Conservation (phyloP, 35 echinoderm and acorn worm genomes). For the Lytechinus variegatus region DNA sequence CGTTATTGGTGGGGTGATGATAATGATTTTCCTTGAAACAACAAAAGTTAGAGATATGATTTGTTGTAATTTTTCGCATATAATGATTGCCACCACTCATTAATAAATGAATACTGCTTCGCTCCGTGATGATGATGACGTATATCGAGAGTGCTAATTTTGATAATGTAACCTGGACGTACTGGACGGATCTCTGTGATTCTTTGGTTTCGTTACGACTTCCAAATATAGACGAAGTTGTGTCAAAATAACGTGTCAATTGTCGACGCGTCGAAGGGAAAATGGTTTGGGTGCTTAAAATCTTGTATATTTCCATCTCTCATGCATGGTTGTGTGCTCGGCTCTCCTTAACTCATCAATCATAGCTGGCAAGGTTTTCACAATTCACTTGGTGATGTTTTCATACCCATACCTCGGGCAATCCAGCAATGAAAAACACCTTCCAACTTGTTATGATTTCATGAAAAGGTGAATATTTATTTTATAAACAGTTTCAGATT, state of each 20-base stretch:
- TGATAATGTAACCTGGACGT: not conserved
- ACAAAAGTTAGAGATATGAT: too few relatives aligned
- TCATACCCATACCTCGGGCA: not conserved
- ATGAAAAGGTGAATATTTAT: constrained; percentile 54
- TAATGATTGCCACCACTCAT: too few relatives aligned
- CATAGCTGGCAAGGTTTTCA: constrained; percentile 21
- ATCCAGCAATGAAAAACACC: not conserved
- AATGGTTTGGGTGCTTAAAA: not conserved
- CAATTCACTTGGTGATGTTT: constrained; percentile 38
- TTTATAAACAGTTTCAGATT: constrained; percentile 58
- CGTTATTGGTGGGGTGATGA: too few relatives aligned
- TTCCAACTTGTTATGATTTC: constrained; percentile 35
- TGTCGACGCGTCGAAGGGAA: not conserved
- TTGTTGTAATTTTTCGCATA: too few relatives aligned
- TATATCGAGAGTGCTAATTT: not conserved
- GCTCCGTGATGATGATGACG: too few relatives aligned
- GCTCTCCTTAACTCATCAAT: constrained; percentile 20
- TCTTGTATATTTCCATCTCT: not conserved
- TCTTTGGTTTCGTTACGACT: not conserved
- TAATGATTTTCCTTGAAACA: too few relatives aligned
- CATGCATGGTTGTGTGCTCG: not conserved
- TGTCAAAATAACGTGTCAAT: not conserved
- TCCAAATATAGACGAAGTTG: not conserved
- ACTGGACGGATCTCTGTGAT: not conserved
- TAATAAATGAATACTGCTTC: too few relatives aligned